Base-by-base conservation (phyloP, 2,888 invertebrate genomes). In the Hemithea aestivaria region DNA sequence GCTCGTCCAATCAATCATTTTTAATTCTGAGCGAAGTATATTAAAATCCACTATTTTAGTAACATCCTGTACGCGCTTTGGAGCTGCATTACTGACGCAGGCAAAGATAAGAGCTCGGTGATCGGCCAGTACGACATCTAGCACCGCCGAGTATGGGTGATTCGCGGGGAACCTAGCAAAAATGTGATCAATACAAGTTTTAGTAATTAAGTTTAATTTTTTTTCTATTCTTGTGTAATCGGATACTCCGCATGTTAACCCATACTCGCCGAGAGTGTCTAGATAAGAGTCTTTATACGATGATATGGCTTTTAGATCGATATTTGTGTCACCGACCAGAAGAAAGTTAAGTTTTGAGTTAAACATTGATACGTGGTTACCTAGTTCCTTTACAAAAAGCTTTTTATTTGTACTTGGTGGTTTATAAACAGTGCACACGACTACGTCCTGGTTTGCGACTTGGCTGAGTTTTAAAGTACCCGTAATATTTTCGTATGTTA, bases 111-210 rank as follows among this genome's bases (percentile, higher is more conserved):
- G n/a, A n/a, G n/a, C n/a, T n/a, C 49, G 51, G 23, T 55, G 50
- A 30, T 51, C 48, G 6, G 54, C 51, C 28, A 50, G 46, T 40
- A 43, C 46, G 6, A 34, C 20, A 21, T 45, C 50, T 12, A 50
- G 16, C 21, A 40, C 47, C 10, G 49, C 53, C 22, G 53, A 36
- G 36, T 26, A 45, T 27, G 48, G 47, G 43, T 38, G 10, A 25
- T 45, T 33, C 38, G 46, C 45, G 33, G 45, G 47, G 28, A 49
- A 48, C 7, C 53, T 49, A 1, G 53, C 40, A 38, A 51, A 58
- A 7, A 51, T 45, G 33, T 55, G 51, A 26, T 54, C 53, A 20
- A 54, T 52, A 32, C 51, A 54, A 20, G 49, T 40, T 40, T 49
- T 51, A 25, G 50, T 53, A 1, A 47, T 29, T 10, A 12, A 22